Base-by-base conservation (phyloP, 2,113 vertebrate species). In the Puma concolor region DNA sequence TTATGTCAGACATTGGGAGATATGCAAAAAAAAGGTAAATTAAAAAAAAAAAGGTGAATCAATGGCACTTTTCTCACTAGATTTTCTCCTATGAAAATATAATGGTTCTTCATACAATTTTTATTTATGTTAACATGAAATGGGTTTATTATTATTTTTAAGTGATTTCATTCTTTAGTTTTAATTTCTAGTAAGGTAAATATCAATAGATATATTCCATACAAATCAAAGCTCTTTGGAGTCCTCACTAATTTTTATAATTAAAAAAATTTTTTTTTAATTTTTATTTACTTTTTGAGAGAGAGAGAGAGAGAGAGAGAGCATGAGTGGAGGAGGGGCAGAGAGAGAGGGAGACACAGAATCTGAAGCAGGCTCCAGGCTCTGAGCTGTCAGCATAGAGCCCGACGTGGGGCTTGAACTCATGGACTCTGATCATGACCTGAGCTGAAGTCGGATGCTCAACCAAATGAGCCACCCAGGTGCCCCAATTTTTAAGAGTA, bases 161-260 rank as follows among this genome's bases (percentile, higher is more conserved):
- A 71, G 21, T 44, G 25, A 87, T 63, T 93, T 60, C 67, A 83
- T 36, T 64, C 85, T 48, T 74, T 77, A 67, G 41, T 48, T 86
- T 86, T 60, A 81, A 69, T 81, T 87, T 91, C n/a, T 94, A 94
- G 44, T 79, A 60, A 94, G 48, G n/a, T 13, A 91, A 87, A 69
- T 60, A 91, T 57, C 74, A 25, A 60, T 71, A 87, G 44, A 36
- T 76, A 64, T 48, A 82, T 36, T 81, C 11, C 7, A 88, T 17
- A 91, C 33, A 93, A 96, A 72, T 44, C 48, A 83, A 95, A 93
- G 52, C 19, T 86, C 38, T 90, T 66, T 71, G 19, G 29, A 60
- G 54, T 91, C 57, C 48, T 90, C n/a, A 86, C 29, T 41, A 93
- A 60, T 21, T 89, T 89, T 69, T 60, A 71, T 44, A 44, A 44